Conservation (phyloP, 2,888 invertebrate species). For the Taphrorychus bicolor region DNA sequence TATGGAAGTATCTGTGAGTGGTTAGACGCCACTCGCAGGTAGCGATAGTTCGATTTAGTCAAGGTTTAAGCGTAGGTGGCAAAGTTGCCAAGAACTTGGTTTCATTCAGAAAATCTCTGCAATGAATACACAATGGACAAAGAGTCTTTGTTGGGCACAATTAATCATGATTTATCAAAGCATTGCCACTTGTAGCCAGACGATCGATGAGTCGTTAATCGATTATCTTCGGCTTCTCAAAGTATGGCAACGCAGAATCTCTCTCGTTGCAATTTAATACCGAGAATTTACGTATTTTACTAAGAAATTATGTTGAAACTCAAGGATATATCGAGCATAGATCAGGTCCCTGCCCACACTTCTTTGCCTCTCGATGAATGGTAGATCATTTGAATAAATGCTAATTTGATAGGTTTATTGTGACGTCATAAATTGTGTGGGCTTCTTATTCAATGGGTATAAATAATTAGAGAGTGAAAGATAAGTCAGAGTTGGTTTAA, state of each 20-base stretch:
- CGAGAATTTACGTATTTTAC: slow-evolving; percentile 35
- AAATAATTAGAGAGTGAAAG: slow-evolving; percentile 29
- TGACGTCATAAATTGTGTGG: slow-evolving; percentile 40
- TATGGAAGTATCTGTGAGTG: slow-evolving; percentile 22
- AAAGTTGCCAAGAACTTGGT: neutral
- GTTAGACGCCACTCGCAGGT: slow-evolving; percentile 34
- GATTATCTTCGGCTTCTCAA: neutral
- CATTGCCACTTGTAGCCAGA: neutral
- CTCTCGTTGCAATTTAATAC: slow-evolving; percentile 26
- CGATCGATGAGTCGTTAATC: neutral
- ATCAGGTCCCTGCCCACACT: slow-evolving; percentile 31
- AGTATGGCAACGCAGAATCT: neutral
- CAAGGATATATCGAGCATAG: slow-evolving; percentile 40
- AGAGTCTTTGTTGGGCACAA: neutral
- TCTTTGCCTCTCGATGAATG: slow-evolving; percentile 38
- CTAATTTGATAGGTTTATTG: slow-evolving; percentile 41
- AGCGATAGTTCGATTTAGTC: slow-evolving; percentile 16
- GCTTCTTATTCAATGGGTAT: slow-evolving; percentile 29
- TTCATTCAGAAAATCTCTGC: neutral
- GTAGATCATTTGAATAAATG: slow-evolving; percentile 40
- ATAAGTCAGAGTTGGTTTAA: slow-evolving; percentile 20
- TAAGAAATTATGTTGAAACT: slow-evolving; percentile 34
- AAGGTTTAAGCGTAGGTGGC: slow-evolving; percentile 29
- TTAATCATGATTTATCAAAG: neutral
- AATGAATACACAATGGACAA: slow-evolving; percentile 14